Conservation (phyloP, 2,797 vertebrate species). For the Odontamblyopus rebecca region DNA sequence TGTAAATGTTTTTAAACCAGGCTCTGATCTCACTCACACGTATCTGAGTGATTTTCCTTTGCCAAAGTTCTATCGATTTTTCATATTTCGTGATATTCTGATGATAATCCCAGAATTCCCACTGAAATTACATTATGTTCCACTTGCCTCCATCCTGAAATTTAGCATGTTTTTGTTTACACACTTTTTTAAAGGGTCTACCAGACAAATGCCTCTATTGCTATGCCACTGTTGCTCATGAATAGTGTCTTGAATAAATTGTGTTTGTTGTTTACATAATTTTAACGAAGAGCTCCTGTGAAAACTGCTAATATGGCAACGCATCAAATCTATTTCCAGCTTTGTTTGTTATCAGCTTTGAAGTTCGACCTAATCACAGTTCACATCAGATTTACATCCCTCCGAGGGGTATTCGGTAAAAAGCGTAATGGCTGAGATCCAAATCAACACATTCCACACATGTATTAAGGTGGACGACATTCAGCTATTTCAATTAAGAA, state of each 20-base stretch:
- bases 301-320: conserved; percentile 20
- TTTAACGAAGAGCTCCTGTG: conserved; percentile 51
- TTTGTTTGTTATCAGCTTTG: conserved; percentile 54
- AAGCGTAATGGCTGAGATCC: conserved; percentile 24
- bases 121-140: too few relatives aligned
- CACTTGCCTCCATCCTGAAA: too few relatives aligned
- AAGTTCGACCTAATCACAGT: conserved; percentile 54
- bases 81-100: too few relatives aligned
- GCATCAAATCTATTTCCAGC: conserved; percentile 61
- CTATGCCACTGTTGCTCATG: conserved; percentile 17
- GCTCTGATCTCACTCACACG: too few relatives aligned
- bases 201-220: conserved; percentile 24
- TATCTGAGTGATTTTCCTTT: too few relatives aligned
- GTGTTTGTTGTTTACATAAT: conserved; percentile 24
- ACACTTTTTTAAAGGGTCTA: not conserved
- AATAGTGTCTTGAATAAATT: conserved; percentile 11
- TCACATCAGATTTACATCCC: conserved; percentile 40
- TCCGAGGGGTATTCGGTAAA: conserved; percentile 26
- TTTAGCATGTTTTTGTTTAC: too few relatives aligned
- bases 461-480: not conserved
- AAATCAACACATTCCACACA: not conserved
- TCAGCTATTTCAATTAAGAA: not conserved
- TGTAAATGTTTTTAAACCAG: too few relatives aligned
- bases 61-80: too few relatives aligned
- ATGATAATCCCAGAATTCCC: too few relatives aligned